Evolutionary conservation across 2,113 vertebrate genomes (phyloP).

Genomic region (Dipodomys spectabilis): DNA sequence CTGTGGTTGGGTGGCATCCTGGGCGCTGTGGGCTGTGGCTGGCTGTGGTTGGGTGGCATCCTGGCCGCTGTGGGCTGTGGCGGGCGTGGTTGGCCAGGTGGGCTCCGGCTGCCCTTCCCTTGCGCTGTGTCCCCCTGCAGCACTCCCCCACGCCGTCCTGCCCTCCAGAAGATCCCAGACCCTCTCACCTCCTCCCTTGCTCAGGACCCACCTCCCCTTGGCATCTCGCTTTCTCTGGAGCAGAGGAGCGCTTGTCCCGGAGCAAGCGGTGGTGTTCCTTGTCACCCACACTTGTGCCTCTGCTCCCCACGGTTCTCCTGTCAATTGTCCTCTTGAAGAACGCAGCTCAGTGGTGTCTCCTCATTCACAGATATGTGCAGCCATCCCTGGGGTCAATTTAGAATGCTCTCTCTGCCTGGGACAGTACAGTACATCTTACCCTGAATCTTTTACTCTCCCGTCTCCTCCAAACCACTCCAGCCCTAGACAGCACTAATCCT

Average conservation of each 20-base stretch:
- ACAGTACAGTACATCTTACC: neutral
- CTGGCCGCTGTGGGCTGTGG: no score
- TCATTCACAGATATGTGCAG: neutral
- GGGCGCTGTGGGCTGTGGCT: no score
- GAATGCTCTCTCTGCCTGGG: no score
- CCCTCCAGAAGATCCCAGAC: neutral
- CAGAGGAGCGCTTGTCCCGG: no score
- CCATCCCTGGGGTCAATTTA: neutral
- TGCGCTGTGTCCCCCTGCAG: neutral
- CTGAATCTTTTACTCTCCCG: neutral
- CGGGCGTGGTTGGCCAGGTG: no score
- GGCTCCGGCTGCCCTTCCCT: no score
- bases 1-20: no score
- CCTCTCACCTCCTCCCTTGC: neutral
- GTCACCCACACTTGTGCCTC: neutral
- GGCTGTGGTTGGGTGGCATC: no score
- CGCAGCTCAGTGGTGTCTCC: accelerated
- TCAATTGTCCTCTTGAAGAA: no score
- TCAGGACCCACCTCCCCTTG: neutral
- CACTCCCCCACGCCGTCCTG: no score
- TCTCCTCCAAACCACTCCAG: neutral
- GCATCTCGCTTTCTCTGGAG: neutral
- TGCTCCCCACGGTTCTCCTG: neutral
- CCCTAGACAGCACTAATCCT: neutral
- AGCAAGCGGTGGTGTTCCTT: no score